phyloP scores from a whole-genome alignment of 2,113 vertebrate genomes.

The Sapayoa aenigma region DNA sequence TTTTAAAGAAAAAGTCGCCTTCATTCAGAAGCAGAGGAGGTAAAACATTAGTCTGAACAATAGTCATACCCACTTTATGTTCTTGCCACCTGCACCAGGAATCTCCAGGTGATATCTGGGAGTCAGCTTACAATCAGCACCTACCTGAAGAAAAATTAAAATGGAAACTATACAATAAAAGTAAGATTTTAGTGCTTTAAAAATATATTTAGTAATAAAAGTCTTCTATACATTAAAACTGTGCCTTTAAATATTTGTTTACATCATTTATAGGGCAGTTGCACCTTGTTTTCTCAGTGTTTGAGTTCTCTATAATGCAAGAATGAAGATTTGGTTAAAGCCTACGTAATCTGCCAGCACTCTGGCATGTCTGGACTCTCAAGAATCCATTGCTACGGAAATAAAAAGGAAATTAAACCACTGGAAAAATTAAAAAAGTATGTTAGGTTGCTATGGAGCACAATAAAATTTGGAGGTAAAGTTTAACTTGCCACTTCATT shows the following conservation, averaged over 20 bases:
- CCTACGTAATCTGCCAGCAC: constrained; percentile 1
- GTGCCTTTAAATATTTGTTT: neutral
- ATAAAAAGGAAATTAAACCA: constrained; percentile 61
- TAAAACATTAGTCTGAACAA: neutral
- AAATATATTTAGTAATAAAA: neutral
- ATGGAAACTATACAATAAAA: neutral
- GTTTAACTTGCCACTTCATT: neutral
- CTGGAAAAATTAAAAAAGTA: constrained; percentile 5
- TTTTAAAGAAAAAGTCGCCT: neutral
- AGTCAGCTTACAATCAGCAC: neutral
- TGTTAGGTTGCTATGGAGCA: constrained; percentile 4
- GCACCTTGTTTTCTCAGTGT: neutral
- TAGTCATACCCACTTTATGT: neutral
- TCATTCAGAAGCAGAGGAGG: neutral
- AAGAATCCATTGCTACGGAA: constrained; percentile 49
- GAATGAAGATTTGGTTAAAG: neutral
- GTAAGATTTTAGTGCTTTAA: neutral
- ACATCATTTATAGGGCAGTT: neutral
- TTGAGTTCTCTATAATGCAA: neutral
- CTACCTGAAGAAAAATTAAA: neutral
- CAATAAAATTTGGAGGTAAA: neutral
- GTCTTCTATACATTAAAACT: neutral
- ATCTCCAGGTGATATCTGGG: neutral
- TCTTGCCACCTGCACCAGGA: neutral
- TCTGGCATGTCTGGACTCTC: constrained; percentile 50